These are phyloP conservation scores for Epicampocera succincta DNA, from an alignment of 2,888 invertebrate species.

Conservation along the genomic window DNA sequence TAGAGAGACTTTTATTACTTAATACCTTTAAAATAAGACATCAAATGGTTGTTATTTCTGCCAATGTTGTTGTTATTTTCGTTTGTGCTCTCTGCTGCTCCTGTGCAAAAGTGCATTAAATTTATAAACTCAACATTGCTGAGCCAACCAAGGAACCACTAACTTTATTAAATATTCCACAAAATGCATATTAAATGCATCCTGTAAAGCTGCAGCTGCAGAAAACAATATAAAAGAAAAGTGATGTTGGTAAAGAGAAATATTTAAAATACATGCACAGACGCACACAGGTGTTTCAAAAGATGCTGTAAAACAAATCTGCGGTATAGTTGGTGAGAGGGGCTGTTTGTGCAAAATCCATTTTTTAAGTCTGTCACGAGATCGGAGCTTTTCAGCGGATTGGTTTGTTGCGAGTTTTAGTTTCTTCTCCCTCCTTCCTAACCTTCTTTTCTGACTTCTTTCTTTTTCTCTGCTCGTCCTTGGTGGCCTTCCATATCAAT, in stretches of 20 bases:
- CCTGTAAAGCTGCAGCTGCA: conserved; percentile 68
- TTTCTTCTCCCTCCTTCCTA: too few relatives aligned
- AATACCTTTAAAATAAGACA: conserved; percentile 68
- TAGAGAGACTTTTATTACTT: conserved; percentile 69
- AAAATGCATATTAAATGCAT: conserved; percentile 80
- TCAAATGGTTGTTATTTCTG: conserved; percentile 59
- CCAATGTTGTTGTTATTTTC: conserved; percentile 18
- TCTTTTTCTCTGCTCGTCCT: too few relatives aligned
- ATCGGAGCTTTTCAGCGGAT: too few relatives aligned
- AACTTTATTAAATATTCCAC: conserved; percentile 79
- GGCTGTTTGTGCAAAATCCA: neutral
- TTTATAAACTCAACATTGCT: conserved; percentile 60
- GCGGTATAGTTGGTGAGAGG: neutral
- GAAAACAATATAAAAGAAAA: conserved; percentile 2
- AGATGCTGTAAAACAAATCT: neutral
- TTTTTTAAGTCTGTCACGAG: too few relatives aligned
- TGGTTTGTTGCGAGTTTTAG: too few relatives aligned
- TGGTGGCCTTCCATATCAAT: too few relatives aligned
- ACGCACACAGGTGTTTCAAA: conserved; percentile 48
- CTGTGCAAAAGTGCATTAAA: conserved; percentile 63
- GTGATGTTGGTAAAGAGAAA: conserved; percentile 49
- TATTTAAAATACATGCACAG: conserved; percentile 53
- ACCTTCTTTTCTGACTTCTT: too few relatives aligned
- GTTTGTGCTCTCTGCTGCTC: conserved; percentile 16
- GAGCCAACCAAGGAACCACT: conserved; percentile 63